These are phyloP conservation scores for Fringilla coelebs DNA, from an alignment of 2,797 vertebrate genomes.

Conservation along the genomic window DNA sequence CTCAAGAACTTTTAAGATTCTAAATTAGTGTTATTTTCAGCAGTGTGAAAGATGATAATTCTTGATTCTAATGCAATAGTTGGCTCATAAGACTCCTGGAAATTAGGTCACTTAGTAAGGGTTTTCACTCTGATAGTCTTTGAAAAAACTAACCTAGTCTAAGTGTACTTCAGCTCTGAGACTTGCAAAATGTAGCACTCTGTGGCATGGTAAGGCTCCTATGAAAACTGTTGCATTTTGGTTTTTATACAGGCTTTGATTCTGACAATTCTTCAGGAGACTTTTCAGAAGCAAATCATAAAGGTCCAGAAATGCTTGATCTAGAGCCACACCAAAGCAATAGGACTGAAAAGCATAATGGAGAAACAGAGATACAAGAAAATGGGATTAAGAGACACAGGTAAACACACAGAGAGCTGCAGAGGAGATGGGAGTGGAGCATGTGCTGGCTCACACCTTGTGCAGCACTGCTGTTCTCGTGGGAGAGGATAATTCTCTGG, in stretches of 20 bases:
- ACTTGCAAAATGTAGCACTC: neutral
- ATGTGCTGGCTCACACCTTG: neutral
- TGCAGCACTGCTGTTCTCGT: neutral
- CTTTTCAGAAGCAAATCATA: constrained; percentile 87
- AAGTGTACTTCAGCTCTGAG: neutral
- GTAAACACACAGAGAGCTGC: constrained; percentile 35
- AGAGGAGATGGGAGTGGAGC: neutral
- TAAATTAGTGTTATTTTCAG: neutral
- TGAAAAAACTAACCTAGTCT: neutral
- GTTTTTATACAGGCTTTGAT: constrained; percentile 86
- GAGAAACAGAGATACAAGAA: constrained; percentile 81
- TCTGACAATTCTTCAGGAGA: constrained; percentile 94
- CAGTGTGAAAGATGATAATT: neutral
- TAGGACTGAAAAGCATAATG: constrained; percentile 74
- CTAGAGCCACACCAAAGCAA: constrained; percentile 65
- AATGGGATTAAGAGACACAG: constrained; percentile 93
- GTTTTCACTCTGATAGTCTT: neutral
- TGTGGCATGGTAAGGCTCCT: neutral
- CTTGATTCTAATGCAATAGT: neutral
- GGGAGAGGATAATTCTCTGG: neutral
- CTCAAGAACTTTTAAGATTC: neutral
- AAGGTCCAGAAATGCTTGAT: constrained; percentile 77
- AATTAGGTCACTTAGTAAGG: neutral
- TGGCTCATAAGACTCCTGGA: neutral
- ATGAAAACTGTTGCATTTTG: neutral